Conservation (phyloP, 2,797 vertebrate species). For the Xenops minutus region DNA sequence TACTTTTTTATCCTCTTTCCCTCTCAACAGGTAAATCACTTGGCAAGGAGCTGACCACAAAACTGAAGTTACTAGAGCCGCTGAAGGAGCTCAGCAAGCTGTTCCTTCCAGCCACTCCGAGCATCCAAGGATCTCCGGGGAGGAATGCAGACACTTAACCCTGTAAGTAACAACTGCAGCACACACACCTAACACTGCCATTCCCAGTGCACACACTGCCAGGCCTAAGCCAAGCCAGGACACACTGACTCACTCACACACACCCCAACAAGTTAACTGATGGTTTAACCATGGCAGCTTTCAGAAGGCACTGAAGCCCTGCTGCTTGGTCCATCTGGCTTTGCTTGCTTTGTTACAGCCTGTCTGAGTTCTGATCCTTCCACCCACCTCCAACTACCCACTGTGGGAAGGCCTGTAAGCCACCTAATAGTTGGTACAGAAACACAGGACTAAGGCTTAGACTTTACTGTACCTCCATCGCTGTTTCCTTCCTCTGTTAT, state of each 20-base stretch:
- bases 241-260: accelerated
- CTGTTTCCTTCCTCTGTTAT: constrained; percentile 96
- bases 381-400: accelerated
- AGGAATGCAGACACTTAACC: not conserved
- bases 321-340: not conserved
- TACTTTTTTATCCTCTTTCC: not conserved
- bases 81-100: not conserved
- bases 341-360: not conserved
- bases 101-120: not conserved
- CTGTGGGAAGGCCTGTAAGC: not conserved
- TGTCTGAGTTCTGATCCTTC: not conserved
- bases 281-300: not conserved
- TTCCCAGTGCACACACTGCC: accelerated
- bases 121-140: not conserved
- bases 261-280: accelerated
- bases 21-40: not conserved
- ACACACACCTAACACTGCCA: not conserved
- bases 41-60: not conserved
- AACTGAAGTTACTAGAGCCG: not conserved
- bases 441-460: not conserved
- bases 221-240: not conserved
- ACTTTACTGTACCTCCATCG: constrained; percentile 86
- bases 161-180: not conserved
- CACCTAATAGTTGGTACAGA: not conserved
- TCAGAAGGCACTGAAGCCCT: not conserved